Evolutionary conservation across 2,888 invertebrate species (phyloP), one percentile per base, ranked within the genome.

Genomic region (Morinoia aosen): DNA sequence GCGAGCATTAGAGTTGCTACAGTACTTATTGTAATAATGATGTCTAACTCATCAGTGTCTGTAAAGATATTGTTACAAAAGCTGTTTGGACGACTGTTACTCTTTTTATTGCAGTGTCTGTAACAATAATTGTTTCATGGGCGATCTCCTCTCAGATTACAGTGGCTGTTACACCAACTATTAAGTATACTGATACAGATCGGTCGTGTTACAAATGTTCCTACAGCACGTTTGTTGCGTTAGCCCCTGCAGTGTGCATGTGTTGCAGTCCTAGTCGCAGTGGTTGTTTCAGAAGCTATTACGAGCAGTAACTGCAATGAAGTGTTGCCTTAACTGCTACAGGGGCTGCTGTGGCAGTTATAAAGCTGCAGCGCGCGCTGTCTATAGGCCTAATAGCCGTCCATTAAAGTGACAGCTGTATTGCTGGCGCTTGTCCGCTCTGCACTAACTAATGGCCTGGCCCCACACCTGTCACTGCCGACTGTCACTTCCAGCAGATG

Each of bases 351-450:
- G 76, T 76, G 19, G 76, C 76, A 76, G 25, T 76, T 76, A 33
- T 76, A 76, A 76, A 76, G 76, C 76, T 76, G 76, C 76, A 25
- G 19, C 8, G 76, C 10, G 76, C 33, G 76, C 76, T 33, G 76
- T 76, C 76, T 76, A 76, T 76, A 76, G 76, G 33, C 76, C 76
- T 76, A 76, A 76, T 76, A 76, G 76, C 76, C 76, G 76, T 76
- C 76, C 76, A 76, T 76, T 76, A 25, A 76, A 76, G 25, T 76
- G 76, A 76, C 76, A 76, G 76, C 76, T 76, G 76, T 76, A 76
- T 76, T 76, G 76, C 76, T 76, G 76, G 25, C 33, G 25, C 76
- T 33, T 76, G 76, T 76, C 76, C 16, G 76, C 25, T 10, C 8
- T 76, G 76, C 25, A 16, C 25, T 76, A 76, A 76, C 76, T 76